Evolutionary conservation across 2,113 vertebrate genomes (phyloP).

Genomic region (Eclectus roratus): DNA sequence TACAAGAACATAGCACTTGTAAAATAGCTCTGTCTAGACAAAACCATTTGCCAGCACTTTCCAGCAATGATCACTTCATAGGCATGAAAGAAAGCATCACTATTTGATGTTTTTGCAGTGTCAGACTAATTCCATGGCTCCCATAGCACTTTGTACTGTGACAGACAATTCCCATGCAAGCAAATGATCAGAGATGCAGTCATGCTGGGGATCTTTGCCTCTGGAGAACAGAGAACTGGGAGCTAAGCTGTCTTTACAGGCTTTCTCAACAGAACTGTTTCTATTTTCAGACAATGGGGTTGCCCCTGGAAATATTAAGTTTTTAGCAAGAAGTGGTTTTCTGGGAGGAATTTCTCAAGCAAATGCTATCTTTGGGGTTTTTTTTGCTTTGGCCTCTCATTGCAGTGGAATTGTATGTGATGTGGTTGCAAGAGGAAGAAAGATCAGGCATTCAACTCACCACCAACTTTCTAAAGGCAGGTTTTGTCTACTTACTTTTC

Average conservation of each 20-base stretch:
- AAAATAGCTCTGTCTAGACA: background rate
- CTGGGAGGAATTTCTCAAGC: background rate
- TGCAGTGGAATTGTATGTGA: background rate
- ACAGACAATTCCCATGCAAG: background rate
- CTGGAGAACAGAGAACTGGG: background rate
- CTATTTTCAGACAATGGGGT: background rate
- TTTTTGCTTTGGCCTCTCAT: background rate
- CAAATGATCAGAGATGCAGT: background rate
- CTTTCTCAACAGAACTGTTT: background rate
- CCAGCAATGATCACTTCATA: background rate
- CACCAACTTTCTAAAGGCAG: background rate
- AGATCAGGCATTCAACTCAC: background rate
- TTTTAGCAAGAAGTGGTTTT: background rate
- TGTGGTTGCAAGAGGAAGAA: background rate
- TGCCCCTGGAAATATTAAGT: background rate
- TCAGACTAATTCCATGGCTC: background rate
- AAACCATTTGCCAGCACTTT: background rate
- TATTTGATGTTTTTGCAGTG: background rate
- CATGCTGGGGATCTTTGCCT: rapidly evolving
- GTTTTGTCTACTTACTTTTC: background rate
- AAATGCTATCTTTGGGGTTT: rapidly evolving
- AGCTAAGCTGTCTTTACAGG: background rate
- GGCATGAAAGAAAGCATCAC: background rate
- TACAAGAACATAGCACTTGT: background rate
- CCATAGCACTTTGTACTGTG: background rate